Conservation (phyloP, 2,888 invertebrate species). For the Agelastica alni region DNA sequence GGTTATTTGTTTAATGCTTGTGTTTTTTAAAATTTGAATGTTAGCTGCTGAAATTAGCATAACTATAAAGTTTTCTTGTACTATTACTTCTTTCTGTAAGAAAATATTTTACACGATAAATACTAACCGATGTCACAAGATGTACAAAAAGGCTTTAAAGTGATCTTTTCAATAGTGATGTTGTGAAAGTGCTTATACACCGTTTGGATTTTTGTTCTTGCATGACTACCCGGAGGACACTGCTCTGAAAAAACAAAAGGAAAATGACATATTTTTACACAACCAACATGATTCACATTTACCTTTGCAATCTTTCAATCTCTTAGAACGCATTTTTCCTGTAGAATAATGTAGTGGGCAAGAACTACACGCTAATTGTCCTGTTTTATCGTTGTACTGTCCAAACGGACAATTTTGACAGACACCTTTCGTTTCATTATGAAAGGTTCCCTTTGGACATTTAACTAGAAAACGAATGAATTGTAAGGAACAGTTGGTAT, state of each 20-base stretch:
- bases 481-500: too few species aligned
- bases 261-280: too few species aligned
- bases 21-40: too few species aligned
- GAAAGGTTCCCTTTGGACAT: constrained; percentile 69
- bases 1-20: too few species aligned
- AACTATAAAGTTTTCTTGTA: too few species aligned
- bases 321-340: constrained; percentile 57
- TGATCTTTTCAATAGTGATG: constrained; percentile 51
- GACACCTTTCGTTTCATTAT: constrained; percentile 59
- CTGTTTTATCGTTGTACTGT: constrained; percentile 63
- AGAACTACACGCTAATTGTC: constrained; percentile 60
- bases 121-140: constrained; percentile 57
- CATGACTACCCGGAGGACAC: constrained; percentile 63
- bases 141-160: constrained; percentile 61
- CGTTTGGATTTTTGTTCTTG: constrained; percentile 50
- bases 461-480: constrained; percentile 55
- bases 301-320: constrained; percentile 63
- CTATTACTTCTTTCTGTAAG: too few species aligned
- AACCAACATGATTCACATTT: constrained; percentile 18
- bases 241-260: constrained; percentile 19
- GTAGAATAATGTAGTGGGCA: constrained; percentile 67
- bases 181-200: constrained; percentile 43
- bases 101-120: too few species aligned
- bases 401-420: constrained; percentile 66
- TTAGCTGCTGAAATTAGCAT: too few species aligned